A percentile compares a stretch with the other conserved stretches of the same genome.
These are phyloP conservation scores for Dysdera silvatica DNA, from an alignment of 1,140 invertebrate genomes.

Conservation along the genomic window DNA sequence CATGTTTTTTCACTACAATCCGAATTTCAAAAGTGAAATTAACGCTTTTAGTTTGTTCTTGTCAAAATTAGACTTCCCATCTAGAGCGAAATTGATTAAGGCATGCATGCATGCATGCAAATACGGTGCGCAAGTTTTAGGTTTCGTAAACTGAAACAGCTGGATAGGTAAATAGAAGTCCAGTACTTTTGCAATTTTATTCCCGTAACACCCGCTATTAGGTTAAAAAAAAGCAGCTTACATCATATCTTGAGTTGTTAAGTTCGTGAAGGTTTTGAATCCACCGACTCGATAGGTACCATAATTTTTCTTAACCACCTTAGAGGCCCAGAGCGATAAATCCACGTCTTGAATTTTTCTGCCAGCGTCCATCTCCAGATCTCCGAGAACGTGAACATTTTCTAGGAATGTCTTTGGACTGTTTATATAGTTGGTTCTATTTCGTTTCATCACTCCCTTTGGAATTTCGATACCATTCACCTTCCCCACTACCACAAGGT, in stretches of 20 bases:
- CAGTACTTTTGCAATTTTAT: neutral
- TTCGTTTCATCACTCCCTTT: constrained; percentile 9
- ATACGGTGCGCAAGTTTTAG: neutral
- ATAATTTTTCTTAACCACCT: constrained; percentile 5
- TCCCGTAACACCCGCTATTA: too few species aligned
- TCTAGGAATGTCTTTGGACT: constrained; percentile 19
- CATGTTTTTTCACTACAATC: too few species aligned
- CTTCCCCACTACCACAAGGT: constrained; percentile 10
- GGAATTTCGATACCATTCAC: constrained; percentile 16
- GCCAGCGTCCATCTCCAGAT: constrained; percentile 8
- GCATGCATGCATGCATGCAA: too few species aligned
- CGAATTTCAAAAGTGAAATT: too few species aligned
- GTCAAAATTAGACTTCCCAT: too few species aligned
- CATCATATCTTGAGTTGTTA: neutral
- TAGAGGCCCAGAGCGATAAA: constrained; percentile 18
- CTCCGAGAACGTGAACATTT: neutral
- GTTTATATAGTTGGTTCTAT: constrained; percentile 6
- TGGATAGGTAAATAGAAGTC: neutral
- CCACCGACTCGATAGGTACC: neutral
- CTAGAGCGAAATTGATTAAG: too few species aligned
- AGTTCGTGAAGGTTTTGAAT: constrained; percentile 4
- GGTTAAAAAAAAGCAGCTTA: neutral
- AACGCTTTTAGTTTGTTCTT: too few species aligned
- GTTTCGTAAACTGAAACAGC: too few species aligned
- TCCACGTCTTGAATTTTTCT: constrained; percentile 20